Percentiles rank a stretch among this genome's conserved stretches.
These are phyloP conservation scores for Sylvia borin DNA, from an alignment of 2,797 vertebrate genomes.

Conservation along the genomic window DNA sequence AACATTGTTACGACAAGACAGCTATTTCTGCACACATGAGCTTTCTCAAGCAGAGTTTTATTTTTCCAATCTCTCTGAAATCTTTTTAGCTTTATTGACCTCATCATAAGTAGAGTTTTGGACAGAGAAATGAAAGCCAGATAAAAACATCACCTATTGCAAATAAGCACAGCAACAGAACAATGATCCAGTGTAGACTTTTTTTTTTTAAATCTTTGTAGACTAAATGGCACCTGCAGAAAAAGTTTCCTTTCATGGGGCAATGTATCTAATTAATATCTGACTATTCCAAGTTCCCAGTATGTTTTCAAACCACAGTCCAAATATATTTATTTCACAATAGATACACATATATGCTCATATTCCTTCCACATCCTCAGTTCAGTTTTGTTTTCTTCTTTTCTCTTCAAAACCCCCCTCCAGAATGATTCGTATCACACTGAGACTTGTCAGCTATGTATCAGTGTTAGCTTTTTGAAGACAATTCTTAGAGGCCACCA, in stretches of 20 bases:
- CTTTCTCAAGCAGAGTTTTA: background rate
- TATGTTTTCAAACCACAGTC: background rate
- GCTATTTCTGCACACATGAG: background rate
- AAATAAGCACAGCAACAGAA: background rate
- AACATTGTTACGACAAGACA: background rate
- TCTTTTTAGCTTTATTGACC: background rate
- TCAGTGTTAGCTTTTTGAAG: background rate
- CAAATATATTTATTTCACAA: background rate
- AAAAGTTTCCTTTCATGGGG: background rate
- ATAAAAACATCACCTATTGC: background rate
- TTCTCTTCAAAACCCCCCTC: background rate
- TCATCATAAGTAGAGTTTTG: background rate
- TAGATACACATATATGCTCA: background rate
- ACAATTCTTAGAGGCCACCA: background rate
- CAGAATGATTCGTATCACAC: background rate
- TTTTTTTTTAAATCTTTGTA: background rate
- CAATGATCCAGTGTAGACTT: background rate
- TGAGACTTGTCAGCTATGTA: background rate
- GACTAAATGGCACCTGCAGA: conserved; percentile 4
- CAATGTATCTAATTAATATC: background rate
- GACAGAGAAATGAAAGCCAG: background rate
- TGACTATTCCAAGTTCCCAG: background rate
- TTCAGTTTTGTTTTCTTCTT: background rate
- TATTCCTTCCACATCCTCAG: background rate
- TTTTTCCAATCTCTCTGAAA: background rate